These are phyloP conservation scores for Oasisia sp. DNA, from an alignment of 2,888 invertebrate genomes.

Conservation along the genomic window DNA sequence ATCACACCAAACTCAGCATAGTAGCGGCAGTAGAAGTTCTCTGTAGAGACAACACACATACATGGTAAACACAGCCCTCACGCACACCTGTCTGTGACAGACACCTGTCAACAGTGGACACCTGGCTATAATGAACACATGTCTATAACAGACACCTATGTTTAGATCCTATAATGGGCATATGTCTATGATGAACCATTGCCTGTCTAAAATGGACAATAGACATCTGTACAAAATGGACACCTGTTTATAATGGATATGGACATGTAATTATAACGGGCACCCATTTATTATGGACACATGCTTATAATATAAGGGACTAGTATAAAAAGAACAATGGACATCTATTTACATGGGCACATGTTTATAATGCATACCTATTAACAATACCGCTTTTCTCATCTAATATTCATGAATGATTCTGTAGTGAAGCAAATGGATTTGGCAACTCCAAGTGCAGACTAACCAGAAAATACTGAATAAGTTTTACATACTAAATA, in stretches of 20 bases:
- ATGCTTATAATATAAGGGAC: neutral
- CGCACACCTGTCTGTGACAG: neutral
- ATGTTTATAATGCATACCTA: neutral
- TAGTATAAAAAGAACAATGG: neutral
- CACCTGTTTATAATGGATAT: neutral
- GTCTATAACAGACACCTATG: neutral
- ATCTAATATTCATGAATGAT: no score
- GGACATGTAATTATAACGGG: neutral
- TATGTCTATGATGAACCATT: neutral
- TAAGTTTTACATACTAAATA: no score
- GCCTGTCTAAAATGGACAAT: neutral
- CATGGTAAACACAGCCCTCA: neutral
- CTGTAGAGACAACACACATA: neutral
- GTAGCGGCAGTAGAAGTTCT: conserved; percentile 17
- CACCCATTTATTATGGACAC: neutral
- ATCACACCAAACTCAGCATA: conserved; percentile 20
- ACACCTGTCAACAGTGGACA: neutral
- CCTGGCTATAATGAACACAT: neutral
- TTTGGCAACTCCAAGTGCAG: no score
- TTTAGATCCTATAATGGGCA: neutral
- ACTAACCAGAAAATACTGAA: no score
- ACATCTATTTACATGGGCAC: neutral
- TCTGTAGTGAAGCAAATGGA: no score
- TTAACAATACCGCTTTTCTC: neutral
- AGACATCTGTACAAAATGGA: neutral